Base-by-base conservation (phyloP, 2,888 invertebrate species). In the Drosophila prostipennis region DNA sequence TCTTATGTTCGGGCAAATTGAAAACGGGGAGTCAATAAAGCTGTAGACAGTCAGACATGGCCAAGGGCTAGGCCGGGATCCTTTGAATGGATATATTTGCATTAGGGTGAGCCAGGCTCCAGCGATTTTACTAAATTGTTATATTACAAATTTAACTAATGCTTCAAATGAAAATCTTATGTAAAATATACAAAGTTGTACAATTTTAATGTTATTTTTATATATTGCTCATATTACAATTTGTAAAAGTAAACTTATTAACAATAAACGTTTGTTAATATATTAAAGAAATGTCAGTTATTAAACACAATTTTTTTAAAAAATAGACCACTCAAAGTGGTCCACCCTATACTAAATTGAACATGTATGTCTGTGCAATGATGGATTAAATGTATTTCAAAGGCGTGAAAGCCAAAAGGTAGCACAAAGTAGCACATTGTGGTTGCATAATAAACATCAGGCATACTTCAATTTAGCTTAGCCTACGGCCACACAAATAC, bases 371-470 rank as follows among this genome's bases (percentile, higher is more conserved):
- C 60, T 69, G 46, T 49, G 58, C 63, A 81, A 87, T 83, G 83
- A 84, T 88, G 88, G 83, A 84, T 84, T 88, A 84, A 83, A 83
- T 88, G 80, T 88, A 78, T 86, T 78, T 88, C 81, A 88, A 88
- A 80, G 88, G 83, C 88, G 88, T 84, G 84, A 84, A 88, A 86
- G 88, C 80, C 72, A 86, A 84, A 86, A 77, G 88, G 80, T 75
- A 68, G 69, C 82, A 85, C 72, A 81, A 81, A 87, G 76, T 77
- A 79, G 70, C 78, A 55, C 72, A 87, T 87, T 87, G 87, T 82
- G 82, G 85, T 79, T 79, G 77, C 77, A 84, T 72, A 87, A 80
- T 72, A 80, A 83, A 84, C 78, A 84, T 69, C 56, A 63, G 78
- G 84, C 87, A 71, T 79, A 72, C 72, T 78, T 80, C 79, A 78